These are phyloP conservation scores for Mimas tiliae DNA, from an alignment of 2,888 invertebrate genomes.

Conservation along the genomic window DNA sequence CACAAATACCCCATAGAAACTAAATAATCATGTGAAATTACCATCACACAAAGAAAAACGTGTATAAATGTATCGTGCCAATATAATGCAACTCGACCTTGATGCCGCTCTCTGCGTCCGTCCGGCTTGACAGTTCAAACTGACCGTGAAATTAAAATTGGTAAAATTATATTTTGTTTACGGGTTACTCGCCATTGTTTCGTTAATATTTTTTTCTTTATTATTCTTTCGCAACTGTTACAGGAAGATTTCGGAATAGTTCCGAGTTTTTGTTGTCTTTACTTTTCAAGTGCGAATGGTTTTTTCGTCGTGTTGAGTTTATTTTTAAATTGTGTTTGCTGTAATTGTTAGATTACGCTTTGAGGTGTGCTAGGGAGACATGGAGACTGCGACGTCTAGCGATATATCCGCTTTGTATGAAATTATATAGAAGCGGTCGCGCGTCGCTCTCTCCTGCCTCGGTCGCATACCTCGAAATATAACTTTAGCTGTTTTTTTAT, in stretches of 20 bases:
- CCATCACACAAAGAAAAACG: neutral
- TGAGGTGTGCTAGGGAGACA: too few relatives aligned
- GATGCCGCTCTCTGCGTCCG: conserved; percentile 28
- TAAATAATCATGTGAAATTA: neutral
- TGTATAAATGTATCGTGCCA: conserved; percentile 14
- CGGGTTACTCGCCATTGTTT: conserved; percentile 20
- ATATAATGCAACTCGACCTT: conserved; percentile 28
- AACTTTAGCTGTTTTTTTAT: too few relatives aligned
- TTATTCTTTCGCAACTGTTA: conserved; percentile 2
- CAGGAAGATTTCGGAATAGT: conserved; percentile 10
- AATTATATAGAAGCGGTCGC: too few relatives aligned
- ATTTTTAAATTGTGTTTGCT: neutral
- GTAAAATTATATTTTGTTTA: conserved; percentile 38
- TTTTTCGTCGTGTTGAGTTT: neutral
- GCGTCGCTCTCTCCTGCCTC: too few relatives aligned
- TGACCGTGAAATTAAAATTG: conserved; percentile 43
- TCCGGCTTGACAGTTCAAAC: conserved; percentile 27
- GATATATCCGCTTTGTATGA: too few relatives aligned
- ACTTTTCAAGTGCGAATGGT: neutral
- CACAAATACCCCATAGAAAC: neutral
- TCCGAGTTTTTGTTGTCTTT: neutral
- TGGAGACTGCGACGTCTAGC: too few relatives aligned
- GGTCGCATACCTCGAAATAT: too few relatives aligned
- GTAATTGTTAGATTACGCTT: neutral
- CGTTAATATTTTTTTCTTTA: neutral